phyloP scores from a whole-genome alignment of 2,888 invertebrate genomes.

The Acanthoscelides obtectus region DNA sequence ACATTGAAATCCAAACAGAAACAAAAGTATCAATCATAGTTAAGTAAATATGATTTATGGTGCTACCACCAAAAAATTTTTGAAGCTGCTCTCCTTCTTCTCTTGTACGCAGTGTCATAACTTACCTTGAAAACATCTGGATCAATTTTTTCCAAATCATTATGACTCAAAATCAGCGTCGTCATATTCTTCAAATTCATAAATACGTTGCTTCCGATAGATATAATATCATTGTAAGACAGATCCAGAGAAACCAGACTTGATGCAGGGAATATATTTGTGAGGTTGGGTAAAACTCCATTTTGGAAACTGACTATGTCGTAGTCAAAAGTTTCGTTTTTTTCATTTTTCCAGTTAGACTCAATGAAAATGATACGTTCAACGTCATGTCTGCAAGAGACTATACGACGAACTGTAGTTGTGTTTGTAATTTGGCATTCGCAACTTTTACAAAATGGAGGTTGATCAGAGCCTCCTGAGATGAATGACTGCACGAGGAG shows the following conservation, averaged over 20 bases:
- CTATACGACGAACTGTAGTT: background rate
- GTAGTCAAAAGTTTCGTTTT: constrained; percentile 20
- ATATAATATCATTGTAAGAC: constrained; percentile 58
- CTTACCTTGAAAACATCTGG: constrained; percentile 67
- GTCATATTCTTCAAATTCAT: constrained; percentile 57
- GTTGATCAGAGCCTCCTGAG: background rate
- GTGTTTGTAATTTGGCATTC: background rate
- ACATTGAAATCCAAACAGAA: no score
- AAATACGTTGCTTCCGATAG: constrained; percentile 61
- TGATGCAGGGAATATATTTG: constrained; percentile 49
- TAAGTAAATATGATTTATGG: background rate
- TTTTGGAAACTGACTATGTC: constrained; percentile 23
- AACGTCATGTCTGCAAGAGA: background rate
- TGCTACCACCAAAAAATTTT: no score
- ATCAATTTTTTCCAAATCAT: constrained; percentile 57
- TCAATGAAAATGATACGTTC: background rate
- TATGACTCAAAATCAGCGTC: constrained; percentile 65
- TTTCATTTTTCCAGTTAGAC: background rate
- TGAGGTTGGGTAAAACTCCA: constrained; percentile 23
- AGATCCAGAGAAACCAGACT: constrained; percentile 57
- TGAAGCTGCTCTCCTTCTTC: no score
- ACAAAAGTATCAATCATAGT: background rate
- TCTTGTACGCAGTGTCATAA: no score
- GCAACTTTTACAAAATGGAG: background rate
- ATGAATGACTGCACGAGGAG: background rate